Percentiles rank a stretch among this genome's conserved stretches.
phyloP scores from a whole-genome alignment of 2,888 invertebrate species.

The Miltochrista miniata region DNA sequence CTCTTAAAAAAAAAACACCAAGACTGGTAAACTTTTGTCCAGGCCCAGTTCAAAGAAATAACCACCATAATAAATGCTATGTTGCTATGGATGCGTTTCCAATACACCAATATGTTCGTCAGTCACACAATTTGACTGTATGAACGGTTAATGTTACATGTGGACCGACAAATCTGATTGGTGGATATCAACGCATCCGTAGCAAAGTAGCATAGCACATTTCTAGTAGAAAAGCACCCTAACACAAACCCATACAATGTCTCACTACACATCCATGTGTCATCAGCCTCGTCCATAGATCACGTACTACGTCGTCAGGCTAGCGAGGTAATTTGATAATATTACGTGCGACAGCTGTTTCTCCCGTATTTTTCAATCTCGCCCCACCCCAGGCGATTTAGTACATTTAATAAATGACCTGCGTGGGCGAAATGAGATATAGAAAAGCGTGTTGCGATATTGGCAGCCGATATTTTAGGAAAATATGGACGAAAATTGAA shows the following conservation, averaged over 20 bases:
- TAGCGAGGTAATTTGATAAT: slow-evolving; percentile 63
- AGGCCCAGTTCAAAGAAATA: too few species aligned
- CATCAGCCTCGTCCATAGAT: slow-evolving; percentile 42
- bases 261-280: slow-evolving; percentile 34
- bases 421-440: slow-evolving; percentile 39
- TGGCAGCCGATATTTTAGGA: slow-evolving; percentile 25
- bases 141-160: too few species aligned
- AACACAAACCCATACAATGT: slow-evolving; percentile 12
- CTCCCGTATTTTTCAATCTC: slow-evolving; percentile 64
- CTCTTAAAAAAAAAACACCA: too few species aligned
- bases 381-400: slow-evolving; percentile 38
- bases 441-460: slow-evolving; percentile 31
- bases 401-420: slow-evolving; percentile 41
- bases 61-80: too few species aligned
- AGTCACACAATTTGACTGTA: too few species aligned
- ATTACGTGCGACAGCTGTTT: slow-evolving; percentile 69
- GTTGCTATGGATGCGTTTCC: too few species aligned
- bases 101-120: too few species aligned
- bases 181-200: too few species aligned
- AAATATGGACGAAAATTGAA: slow-evolving; percentile 10
- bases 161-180: too few species aligned
- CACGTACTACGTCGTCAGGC: slow-evolving; percentile 64
- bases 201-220: too few species aligned
- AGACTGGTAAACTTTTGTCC: too few species aligned
- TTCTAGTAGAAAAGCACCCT: too few species aligned